Conservation (phyloP, 2,797 vertebrate species). For the Oophaga sylvatica region DNA sequence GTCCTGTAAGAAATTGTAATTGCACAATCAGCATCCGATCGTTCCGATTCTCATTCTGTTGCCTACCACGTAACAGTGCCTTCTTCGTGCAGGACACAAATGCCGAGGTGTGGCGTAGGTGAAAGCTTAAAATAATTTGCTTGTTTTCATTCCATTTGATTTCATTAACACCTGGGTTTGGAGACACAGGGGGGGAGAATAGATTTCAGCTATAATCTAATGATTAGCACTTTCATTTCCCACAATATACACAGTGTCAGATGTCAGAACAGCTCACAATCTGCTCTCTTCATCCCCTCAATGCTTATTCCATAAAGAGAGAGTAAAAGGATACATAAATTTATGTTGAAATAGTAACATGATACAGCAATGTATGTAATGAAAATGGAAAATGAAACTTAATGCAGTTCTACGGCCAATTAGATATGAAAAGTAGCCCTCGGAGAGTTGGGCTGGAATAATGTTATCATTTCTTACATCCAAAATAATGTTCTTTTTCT, state of each 20-base stretch:
- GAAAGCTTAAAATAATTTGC: constrained; percentile 79
- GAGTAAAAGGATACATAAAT: constrained; percentile 66
- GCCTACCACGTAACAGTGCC: neutral
- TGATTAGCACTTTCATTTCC: constrained; percentile 77
- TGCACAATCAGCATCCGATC: constrained; percentile 14
- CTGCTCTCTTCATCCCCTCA: constrained; percentile 57
- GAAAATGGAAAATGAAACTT: constrained; percentile 60
- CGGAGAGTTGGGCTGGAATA: constrained; percentile 43
- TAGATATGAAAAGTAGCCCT: constrained; percentile 57
- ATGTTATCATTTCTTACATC: constrained; percentile 40
- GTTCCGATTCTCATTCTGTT: neutral
- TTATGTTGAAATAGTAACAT: constrained; percentile 60
- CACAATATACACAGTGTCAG: constrained; percentile 78
- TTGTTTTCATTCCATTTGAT: constrained; percentile 82
- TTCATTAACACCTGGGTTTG: constrained; percentile 95
- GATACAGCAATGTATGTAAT: constrained; percentile 62
- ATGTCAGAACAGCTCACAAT: constrained; percentile 71
- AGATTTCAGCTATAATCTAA: constrained; percentile 83
- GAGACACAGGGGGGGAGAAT: constrained; percentile 80
- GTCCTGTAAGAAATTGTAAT: constrained; percentile 28
- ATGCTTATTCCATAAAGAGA: constrained; percentile 66
- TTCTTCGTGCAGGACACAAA: constrained; percentile 14
- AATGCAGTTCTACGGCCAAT: constrained; percentile 45
- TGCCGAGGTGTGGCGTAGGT: constrained; percentile 86
- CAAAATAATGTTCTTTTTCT: constrained; percentile 14